These are phyloP conservation scores for Dermolepida albohirtum DNA, from an alignment of 2,888 invertebrate species.

Conservation along the genomic window DNA sequence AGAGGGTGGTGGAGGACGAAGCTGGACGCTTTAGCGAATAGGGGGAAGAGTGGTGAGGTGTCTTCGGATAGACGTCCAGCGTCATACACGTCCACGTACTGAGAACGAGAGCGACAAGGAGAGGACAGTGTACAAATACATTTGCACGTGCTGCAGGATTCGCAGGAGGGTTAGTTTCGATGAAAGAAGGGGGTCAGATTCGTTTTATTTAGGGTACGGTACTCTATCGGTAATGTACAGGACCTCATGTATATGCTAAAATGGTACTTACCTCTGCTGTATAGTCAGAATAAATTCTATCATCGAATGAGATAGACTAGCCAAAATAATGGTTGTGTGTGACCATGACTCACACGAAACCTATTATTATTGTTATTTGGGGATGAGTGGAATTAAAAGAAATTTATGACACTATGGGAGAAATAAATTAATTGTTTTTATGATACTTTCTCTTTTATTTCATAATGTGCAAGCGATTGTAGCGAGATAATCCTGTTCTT, in stretches of 20 bases:
- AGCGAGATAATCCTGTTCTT: too few relatives aligned
- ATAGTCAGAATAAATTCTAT: background rate
- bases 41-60: conserved; percentile 14
- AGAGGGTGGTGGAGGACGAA: conserved; percentile 7
- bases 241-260: conserved; percentile 51
- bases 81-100: too few relatives aligned
- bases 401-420: background rate
- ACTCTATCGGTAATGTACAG: conserved; percentile 18
- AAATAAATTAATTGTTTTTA: conserved; percentile 5
- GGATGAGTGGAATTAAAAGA: conserved; percentile 6
- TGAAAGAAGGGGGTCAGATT: conserved; percentile 32
- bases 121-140: too few relatives aligned
- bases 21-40: conserved; percentile 20
- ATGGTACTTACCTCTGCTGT: conserved; percentile 33
- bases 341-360: conserved; percentile 28
- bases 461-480: too few relatives aligned
- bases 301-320: conserved; percentile 4
- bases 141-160: background rate
- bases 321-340: background rate
- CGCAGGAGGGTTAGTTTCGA: conserved; percentile 27
- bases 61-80: conserved; percentile 1
- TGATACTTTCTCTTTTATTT: too few relatives aligned
- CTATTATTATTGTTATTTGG: conserved; percentile 27
- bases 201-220: conserved; percentile 3
- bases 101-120: too few relatives aligned